These are phyloP conservation scores for Blera fallax DNA, from an alignment of 2,888 invertebrate genomes.

Conservation along the genomic window DNA sequence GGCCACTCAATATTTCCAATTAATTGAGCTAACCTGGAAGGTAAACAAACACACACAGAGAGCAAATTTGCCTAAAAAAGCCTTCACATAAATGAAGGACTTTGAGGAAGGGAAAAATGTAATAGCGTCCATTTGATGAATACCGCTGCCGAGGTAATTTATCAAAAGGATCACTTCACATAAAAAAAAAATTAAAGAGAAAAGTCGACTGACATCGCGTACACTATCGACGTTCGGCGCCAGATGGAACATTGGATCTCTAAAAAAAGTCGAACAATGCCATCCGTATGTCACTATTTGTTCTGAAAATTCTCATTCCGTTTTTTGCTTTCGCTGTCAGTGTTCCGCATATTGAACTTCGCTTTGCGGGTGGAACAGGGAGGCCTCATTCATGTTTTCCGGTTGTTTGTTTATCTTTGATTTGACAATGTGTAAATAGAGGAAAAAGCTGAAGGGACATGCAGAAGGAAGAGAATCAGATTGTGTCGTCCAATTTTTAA, in stretches of 20 bases:
- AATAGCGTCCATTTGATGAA: constrained; percentile 55
- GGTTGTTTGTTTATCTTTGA: constrained; percentile 65
- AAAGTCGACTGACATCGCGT: constrained; percentile 36
- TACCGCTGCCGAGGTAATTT: constrained; percentile 61
- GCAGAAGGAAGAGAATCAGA: constrained; percentile 25
- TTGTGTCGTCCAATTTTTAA: constrained; percentile 58
- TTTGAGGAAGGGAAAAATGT: constrained; percentile 30
- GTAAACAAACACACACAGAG: constrained; percentile 57
- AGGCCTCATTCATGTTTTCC: constrained; percentile 52
- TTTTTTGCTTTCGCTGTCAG: constrained; percentile 12
- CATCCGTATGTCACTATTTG: constrained; percentile 56
- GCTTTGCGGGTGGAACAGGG: constrained; percentile 29
- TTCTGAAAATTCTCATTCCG: constrained; percentile 37
- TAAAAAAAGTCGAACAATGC: constrained; percentile 35
- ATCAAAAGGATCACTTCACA: constrained; percentile 67
- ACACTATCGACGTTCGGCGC: constrained; percentile 32
- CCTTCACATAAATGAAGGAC: constrained; percentile 44
- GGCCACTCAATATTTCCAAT: constrained; percentile 72
- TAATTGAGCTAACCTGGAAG: constrained; percentile 70
- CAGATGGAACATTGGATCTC: constrained; percentile 40
- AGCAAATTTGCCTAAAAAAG: constrained; percentile 33
- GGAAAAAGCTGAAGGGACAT: neutral
- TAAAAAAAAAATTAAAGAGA: neutral
- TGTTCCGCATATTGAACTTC: constrained; percentile 13
- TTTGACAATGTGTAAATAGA: constrained; percentile 64